These are phyloP conservation scores for Menura novaehollandiae DNA, from an alignment of 2,113 vertebrate species.

Conservation along the genomic window DNA sequence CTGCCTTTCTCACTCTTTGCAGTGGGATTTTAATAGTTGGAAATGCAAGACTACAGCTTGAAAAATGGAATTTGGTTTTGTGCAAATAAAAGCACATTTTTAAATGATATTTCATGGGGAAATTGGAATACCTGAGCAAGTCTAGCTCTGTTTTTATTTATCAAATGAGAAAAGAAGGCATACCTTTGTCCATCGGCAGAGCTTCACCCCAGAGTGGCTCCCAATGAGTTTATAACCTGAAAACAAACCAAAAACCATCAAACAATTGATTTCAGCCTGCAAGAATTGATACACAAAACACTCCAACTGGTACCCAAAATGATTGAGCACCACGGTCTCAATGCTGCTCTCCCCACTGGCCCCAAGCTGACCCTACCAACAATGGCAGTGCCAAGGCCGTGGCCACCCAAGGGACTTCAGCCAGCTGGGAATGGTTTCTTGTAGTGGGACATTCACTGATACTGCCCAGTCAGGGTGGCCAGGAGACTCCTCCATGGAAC, in stretches of 20 bases:
- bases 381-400: accelerated
- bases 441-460: not conserved
- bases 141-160: not conserved
- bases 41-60: not conserved
- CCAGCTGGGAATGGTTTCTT: not conserved
- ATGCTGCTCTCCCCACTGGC: not conserved
- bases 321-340: not conserved
- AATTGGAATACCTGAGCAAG: not conserved
- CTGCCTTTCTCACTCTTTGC: not conserved
- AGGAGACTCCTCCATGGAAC: not conserved
- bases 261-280: not conserved
- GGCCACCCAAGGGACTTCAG: not conserved
- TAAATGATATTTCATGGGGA: not conserved
- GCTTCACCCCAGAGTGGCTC: constrained; percentile 94
- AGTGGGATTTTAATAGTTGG: not conserved
- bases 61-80: not conserved
- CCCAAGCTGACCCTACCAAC: not conserved
- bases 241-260: not conserved
- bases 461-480: not conserved
- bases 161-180: not conserved
- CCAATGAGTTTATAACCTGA: constrained; percentile 93
- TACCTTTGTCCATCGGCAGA: constrained; percentile 98
- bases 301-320: not conserved
- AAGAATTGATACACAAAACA: not conserved
- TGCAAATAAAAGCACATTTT: not conserved